A percentile compares a stretch with the other conserved stretches of the same genome.
Conservation (phyloP, 1,140 invertebrate species). For the Papilio polyxenes region DNA sequence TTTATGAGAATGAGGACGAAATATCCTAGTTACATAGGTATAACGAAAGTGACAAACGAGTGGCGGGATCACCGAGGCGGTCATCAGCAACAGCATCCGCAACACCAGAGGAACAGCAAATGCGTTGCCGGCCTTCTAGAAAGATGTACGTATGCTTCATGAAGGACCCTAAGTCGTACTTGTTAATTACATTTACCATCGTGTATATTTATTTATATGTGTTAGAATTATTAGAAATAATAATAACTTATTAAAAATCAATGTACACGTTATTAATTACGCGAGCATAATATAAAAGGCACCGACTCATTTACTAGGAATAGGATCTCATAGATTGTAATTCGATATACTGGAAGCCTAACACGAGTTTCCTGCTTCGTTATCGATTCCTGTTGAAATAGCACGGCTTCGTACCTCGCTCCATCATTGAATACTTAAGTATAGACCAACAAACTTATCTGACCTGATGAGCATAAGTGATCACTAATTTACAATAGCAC, state of each 20-base stretch:
- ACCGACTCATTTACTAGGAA: slow-evolving; percentile 14
- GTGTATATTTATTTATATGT: too few relatives aligned
- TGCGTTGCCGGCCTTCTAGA: too few relatives aligned
- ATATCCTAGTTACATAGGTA: too few relatives aligned
- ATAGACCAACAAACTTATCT: neutral
- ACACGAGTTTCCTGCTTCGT: slow-evolving; percentile 37
- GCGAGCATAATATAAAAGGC: neutral
- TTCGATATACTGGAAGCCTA: slow-evolving; percentile 36
- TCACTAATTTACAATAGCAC: neutral
- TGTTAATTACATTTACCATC: neutral
- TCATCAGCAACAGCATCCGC: too few relatives aligned
- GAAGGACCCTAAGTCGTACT: too few relatives aligned
- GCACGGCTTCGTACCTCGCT: slow-evolving; percentile 35
- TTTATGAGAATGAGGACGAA: too few relatives aligned
- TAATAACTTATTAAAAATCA: neutral
- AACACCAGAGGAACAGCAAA: too few relatives aligned
- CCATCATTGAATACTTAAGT: slow-evolving; percentile 30
- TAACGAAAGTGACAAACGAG: too few relatives aligned
- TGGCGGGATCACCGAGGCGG: too few relatives aligned
- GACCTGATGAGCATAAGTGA: neutral
- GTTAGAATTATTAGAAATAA: neutral
- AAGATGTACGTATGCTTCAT: too few relatives aligned
- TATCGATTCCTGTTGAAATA: slow-evolving; percentile 39
- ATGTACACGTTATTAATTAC: neutral
- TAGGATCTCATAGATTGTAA: slow-evolving; percentile 26